These are phyloP conservation scores for Aporophyla nigra DNA, from an alignment of 2,888 invertebrate genomes.

Conservation along the genomic window DNA sequence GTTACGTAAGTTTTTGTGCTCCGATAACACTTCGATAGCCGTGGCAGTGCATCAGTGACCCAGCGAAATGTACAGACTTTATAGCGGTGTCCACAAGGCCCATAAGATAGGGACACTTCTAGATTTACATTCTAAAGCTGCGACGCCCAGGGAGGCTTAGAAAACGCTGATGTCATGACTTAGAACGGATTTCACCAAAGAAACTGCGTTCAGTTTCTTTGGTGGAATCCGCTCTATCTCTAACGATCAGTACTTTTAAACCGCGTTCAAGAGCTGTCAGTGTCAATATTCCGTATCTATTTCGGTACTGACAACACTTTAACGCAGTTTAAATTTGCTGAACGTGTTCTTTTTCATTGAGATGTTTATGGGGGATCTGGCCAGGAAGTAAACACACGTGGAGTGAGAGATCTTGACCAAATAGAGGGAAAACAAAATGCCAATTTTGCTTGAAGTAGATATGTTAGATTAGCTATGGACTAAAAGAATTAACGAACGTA, in stretches of 20 bases:
- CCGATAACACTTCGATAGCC: constrained; percentile 55
- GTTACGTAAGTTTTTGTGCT: constrained; percentile 56
- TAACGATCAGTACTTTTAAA: too few species aligned
- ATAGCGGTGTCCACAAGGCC: not conserved
- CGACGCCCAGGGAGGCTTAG: not conserved
- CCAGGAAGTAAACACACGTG: not conserved
- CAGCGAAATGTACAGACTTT: not conserved
- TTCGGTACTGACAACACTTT: too few species aligned
- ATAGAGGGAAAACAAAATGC: not conserved
- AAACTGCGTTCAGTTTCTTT: too few species aligned
- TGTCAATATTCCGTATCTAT: too few species aligned
- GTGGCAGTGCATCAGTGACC: constrained; percentile 36
- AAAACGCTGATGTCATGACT: not conserved
- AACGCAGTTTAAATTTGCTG: too few species aligned
- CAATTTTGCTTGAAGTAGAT: not conserved
- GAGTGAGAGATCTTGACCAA: not conserved
- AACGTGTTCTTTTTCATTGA: too few species aligned
- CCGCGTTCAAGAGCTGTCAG: too few species aligned
- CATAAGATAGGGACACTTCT: not conserved
- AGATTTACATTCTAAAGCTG: not conserved
- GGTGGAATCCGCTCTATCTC: too few species aligned
- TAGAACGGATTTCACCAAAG: too few species aligned
- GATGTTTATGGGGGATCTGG: not conserved
- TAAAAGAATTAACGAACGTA: not conserved
- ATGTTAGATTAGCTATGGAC: not conserved